Percentiles rank a stretch among this genome's conserved stretches.
These are phyloP conservation scores for Antennarius striatus DNA, from an alignment of 2,113 vertebrate genomes.

Conservation along the genomic window DNA sequence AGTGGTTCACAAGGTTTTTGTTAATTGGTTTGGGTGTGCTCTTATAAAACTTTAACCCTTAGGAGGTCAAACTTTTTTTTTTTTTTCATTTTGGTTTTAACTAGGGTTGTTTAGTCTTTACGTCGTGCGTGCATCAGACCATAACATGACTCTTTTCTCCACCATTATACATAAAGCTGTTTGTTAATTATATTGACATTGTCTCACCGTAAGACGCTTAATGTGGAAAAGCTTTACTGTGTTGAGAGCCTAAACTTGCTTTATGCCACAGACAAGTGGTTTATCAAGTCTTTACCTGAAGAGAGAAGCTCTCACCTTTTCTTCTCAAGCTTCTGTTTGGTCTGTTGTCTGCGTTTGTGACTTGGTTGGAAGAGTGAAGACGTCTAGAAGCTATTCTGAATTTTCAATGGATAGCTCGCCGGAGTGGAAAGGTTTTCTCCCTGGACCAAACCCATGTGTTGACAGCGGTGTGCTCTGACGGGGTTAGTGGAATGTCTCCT, in stretches of 20 bases:
- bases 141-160: neutral
- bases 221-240: no score
- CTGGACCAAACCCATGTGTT: slow-evolving; percentile 71
- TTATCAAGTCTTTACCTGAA: neutral
- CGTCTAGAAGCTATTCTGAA: slow-evolving; percentile 47
- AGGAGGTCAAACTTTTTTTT: neutral
- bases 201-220: no score
- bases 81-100: neutral
- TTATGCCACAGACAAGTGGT: no score
- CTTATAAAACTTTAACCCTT: slow-evolving; percentile 2
- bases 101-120: no score
- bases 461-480: slow-evolving; percentile 66
- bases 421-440: slow-evolving; percentile 69
- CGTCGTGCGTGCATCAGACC: no score
- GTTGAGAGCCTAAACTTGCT: no score
- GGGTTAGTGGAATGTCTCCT: slow-evolving; percentile 69
- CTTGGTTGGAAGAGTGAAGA: slow-evolving; percentile 19
- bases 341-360: slow-evolving; percentile 25
- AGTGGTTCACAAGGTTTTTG: neutral
- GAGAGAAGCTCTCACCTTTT: neutral
- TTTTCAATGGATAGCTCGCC: slow-evolving; percentile 65
- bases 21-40: neutral
- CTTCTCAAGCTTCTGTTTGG: slow-evolving; percentile 44
- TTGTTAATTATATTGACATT: no score
- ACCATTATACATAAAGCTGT: neutral